phyloP scores from a whole-genome alignment of 92 coral and sea anemone species.

The Hydrozoanthus gracilis region DNA sequence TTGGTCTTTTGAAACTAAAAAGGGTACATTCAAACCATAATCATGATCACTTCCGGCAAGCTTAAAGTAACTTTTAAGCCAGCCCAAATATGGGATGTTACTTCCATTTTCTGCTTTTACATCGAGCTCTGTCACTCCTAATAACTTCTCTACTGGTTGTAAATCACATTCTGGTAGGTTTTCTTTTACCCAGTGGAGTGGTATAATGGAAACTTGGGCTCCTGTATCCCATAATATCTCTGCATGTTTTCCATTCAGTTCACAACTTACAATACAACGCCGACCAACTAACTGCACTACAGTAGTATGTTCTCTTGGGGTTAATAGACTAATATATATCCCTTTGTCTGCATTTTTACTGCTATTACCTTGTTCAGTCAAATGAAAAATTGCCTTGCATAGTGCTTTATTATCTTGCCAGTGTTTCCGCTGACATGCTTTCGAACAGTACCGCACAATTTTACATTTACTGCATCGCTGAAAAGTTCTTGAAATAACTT shows the following conservation, averaged over 20 bases:
- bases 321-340: slow-evolving; percentile 54
- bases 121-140: slow-evolving; percentile 59
- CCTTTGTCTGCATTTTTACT: slow-evolving; percentile 8
- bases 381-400: slow-evolving; percentile 52
- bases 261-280: slow-evolving; percentile 59
- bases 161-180: slow-evolving; percentile 42
- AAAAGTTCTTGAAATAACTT: background rate
- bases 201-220: slow-evolving; percentile 72
- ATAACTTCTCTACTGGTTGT: slow-evolving; percentile 52
- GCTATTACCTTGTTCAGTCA: slow-evolving; percentile 38
- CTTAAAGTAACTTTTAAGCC: slow-evolving; percentile 58
- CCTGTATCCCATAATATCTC: slow-evolving; percentile 71
- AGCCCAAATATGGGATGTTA: slow-evolving; percentile 62
- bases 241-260: slow-evolving; percentile 46
- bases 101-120: slow-evolving; percentile 66
- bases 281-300: slow-evolving; percentile 62
- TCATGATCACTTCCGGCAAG: slow-evolving; percentile 45
- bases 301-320: slow-evolving; percentile 67
- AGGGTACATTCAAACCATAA: slow-evolving; percentile 53
- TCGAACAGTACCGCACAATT: slow-evolving; percentile 70
- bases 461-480: slow-evolving; percentile 62
- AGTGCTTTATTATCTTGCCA: slow-evolving; percentile 51
- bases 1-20: slow-evolving; percentile 46
- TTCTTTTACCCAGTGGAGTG: slow-evolving; percentile 47
- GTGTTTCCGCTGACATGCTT: slow-evolving; percentile 63